Conservation (phyloP, 2,888 invertebrate genomes). For the Spodoptera picta region DNA sequence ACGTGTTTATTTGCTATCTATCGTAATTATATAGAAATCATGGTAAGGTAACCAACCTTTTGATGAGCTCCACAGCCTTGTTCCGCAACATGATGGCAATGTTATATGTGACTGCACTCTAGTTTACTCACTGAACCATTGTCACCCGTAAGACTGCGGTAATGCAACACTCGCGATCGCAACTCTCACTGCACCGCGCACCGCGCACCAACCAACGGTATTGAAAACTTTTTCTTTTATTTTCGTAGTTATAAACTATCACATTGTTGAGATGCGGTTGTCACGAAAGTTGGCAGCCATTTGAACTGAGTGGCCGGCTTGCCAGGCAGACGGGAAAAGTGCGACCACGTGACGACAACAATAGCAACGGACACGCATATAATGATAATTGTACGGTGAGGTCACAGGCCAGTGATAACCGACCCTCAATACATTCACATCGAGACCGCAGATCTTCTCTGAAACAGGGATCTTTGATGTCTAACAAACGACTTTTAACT, state of each 20-base stretch:
- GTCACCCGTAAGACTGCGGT: constrained; percentile 24
- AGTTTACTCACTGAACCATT: constrained; percentile 39
- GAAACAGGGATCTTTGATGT: constrained; percentile 2
- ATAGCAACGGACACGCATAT: constrained; percentile 56
- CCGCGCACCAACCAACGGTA: constrained; percentile 17
- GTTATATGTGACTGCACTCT: constrained; percentile 17
- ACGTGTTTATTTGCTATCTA: background rate
- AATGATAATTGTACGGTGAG: constrained; percentile 50
- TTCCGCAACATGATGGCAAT: constrained; percentile 66
- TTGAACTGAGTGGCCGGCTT: constrained; percentile 66
- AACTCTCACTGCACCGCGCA: constrained; percentile 46
- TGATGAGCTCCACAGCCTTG: constrained; percentile 70
- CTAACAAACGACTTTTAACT: background rate
- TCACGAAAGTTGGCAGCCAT: constrained; percentile 75
- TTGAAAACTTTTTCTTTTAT: constrained; percentile 36
- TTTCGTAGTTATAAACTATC: constrained; percentile 35
- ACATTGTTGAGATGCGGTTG: constrained; percentile 63
- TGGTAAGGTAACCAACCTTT: constrained; percentile 47
- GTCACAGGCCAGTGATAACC: constrained; percentile 55
- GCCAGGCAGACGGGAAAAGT: constrained; percentile 66
- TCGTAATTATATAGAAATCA: constrained; percentile 25
- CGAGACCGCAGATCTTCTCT: constrained; percentile 7
- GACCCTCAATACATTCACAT: constrained; percentile 24
- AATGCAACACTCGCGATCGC: constrained; percentile 31
- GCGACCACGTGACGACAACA: constrained; percentile 70